Base-by-base conservation (phyloP, 2,888 invertebrate genomes). In the Apamea epomidion region DNA sequence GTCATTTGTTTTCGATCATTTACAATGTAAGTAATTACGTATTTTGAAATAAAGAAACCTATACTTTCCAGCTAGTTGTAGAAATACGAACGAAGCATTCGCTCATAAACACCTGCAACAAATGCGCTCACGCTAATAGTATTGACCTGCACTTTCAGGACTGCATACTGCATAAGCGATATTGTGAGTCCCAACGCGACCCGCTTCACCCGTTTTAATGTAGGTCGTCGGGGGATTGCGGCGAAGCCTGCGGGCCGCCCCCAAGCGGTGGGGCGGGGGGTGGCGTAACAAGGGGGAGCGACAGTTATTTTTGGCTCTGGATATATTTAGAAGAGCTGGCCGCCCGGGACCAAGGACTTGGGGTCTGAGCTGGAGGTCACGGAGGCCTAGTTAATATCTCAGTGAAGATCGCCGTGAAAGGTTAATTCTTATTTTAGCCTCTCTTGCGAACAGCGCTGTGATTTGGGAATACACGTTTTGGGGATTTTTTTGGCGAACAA, bases 301-400 rank as follows among this genome's bases (percentile, higher is more conserved):
- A 74, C 84, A 77, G 91, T 88, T 96, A 96, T 96, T 95, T 95
- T 94, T 91, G 92, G 93, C 85, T 81, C 81, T 32, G 88, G 86
- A 92, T 96, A 96, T 95, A 95, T 96, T 94, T 96, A 96, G 96
- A 90, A 87, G 84, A 91, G 92, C 92, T 91, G 90, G 89, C 85
- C 89, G 91, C 92, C 92, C 93, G 93, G 94, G 94, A 92, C 89
- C 87, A 91, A 90, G 90, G 87, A 82, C 74, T 87, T 81, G 37
- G 82, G 76, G 91, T 91, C 91, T 93, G 91, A 88, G 82, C 79
- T 81, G 78, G 88, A 89, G 88, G 88, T 88, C 89, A 86, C 78
- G 71, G 76, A 77, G 78, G n/a, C 82, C 80, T 81, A 76, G 76
- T 79, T 87, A 80, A 81, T 81, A 72, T 73, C 80, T 68, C 68